Percentiles rank a stretch among this genome's conserved stretches.
phyloP scores from a whole-genome alignment of 2,888 invertebrate genomes.

The Hydrotaea cyrtoneurina region DNA sequence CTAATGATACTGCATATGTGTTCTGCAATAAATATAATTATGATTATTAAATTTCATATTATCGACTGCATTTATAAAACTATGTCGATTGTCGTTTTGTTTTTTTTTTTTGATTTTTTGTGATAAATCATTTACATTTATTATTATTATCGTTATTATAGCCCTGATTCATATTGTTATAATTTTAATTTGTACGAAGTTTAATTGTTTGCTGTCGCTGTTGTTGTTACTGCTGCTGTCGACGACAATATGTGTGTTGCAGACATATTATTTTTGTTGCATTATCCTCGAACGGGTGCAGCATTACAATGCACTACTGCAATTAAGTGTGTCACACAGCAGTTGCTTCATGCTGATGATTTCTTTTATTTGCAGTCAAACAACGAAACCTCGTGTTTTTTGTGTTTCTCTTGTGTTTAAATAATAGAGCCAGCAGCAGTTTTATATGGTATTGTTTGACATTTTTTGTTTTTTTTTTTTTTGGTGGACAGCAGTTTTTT shows the following conservation, averaged over 20 bases:
- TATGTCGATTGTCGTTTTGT: constrained; percentile 2
- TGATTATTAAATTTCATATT: constrained; percentile 3
- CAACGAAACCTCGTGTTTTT: background rate
- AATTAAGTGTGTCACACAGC: constrained; percentile 41
- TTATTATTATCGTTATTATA: constrained; percentile 23
- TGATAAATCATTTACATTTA: constrained; percentile 29
- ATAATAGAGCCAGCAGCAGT: constrained; percentile 20
- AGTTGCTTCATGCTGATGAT: constrained; percentile 19
- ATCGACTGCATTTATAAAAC: constrained; percentile 20
- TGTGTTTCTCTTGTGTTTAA: background rate
- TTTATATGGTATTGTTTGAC: too few relatives aligned
- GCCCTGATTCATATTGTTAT: constrained; percentile 31
- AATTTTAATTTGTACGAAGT: constrained; percentile 37
- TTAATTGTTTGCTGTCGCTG: constrained; percentile 6
- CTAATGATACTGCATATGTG: constrained; percentile 6
- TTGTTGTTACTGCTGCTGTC: constrained; percentile 11
- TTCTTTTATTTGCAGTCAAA: constrained; percentile 20
- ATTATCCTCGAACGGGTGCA: background rate
- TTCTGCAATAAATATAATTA: constrained; percentile 19
- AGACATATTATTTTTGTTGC: constrained; percentile 32
- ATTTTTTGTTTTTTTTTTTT: too few relatives aligned
- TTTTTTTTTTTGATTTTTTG: background rate
- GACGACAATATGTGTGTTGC: constrained; percentile 26
- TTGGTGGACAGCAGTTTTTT: too few relatives aligned
- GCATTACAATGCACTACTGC: background rate